Conservation (phyloP, 1,140 invertebrate genomes). For the Drosophila pachea region DNA sequence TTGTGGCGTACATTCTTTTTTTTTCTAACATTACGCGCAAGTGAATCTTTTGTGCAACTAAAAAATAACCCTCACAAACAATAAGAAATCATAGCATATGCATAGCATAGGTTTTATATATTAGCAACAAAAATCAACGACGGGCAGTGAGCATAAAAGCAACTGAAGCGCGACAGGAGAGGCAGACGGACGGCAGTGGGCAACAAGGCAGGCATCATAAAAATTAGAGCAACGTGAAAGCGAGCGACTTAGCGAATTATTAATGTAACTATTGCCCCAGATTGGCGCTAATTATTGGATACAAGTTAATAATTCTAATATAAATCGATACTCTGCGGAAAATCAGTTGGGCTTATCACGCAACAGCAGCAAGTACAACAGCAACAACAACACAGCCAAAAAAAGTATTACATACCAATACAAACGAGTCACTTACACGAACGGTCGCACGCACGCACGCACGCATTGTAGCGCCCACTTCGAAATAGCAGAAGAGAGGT, state of each 20-base stretch:
- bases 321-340: conserved; percentile 31
- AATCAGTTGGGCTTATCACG: conserved; percentile 31
- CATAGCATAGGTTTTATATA: conserved; percentile 35
- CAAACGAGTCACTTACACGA: background rate
- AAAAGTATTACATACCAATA: conserved; percentile 35
- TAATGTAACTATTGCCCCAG: conserved; percentile 37
- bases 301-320: conserved; percentile 27
- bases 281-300: conserved; percentile 12
- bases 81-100: conserved; percentile 18
- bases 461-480: conserved; percentile 24
- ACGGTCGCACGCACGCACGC: conserved; percentile 2
- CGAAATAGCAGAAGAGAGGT: conserved; percentile 3
- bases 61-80: conserved; percentile 25
- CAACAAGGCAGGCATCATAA: too few relatives aligned
- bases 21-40: conserved; percentile 21
- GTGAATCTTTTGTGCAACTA: conserved; percentile 21
- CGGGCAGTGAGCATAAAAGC: conserved; percentile 34
- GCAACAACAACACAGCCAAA: conserved; percentile 13
- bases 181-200: conserved; percentile 13
- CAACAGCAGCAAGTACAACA: conserved; percentile 22
- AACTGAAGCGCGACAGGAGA: conserved; percentile 58
- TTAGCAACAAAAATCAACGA: conserved; percentile 20
- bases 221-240: conserved; percentile 39
- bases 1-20: conserved; percentile 21
- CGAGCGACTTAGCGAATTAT: conserved; percentile 42